A percentile compares a stretch with the other conserved stretches of the same genome.
These are phyloP conservation scores for Stigmatopora nigra DNA, from an alignment of 2,113 vertebrate species.

Conservation along the genomic window DNA sequence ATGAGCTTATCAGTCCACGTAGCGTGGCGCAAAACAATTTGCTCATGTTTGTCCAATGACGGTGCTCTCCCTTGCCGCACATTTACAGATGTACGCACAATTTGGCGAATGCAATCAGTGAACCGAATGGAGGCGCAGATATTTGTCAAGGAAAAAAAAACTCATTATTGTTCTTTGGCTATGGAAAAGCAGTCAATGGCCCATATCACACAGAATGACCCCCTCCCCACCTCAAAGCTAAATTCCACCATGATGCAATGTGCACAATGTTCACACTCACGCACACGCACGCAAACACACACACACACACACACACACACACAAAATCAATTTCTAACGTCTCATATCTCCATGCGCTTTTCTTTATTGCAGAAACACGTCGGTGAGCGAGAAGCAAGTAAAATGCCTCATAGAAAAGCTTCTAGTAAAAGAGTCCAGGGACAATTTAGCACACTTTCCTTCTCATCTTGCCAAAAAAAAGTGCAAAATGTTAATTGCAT, in stretches of 20 bases:
- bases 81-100: slow-evolving; percentile 70
- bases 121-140: slow-evolving; percentile 69
- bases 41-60: slow-evolving; percentile 74
- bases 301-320: slow-evolving; percentile 47
- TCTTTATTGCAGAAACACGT: background rate
- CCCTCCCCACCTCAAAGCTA: slow-evolving; percentile 56
- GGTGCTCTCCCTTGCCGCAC: slow-evolving; percentile 56
- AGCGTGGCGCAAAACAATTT: slow-evolving; percentile 73
- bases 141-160: slow-evolving; percentile 54
- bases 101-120: slow-evolving; percentile 74
- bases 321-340: slow-evolving; percentile 15
- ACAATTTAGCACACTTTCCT: background rate
- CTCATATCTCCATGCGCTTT: background rate
- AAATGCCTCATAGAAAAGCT: background rate
- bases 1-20: slow-evolving; percentile 69
- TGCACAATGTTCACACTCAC: slow-evolving; percentile 51
- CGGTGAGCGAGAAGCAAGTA: background rate
- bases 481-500: no score
- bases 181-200: slow-evolving; percentile 75
- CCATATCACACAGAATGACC: slow-evolving; percentile 62
- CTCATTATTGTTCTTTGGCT: slow-evolving; percentile 72
- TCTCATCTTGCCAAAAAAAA: background rate
- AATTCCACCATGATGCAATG: slow-evolving; percentile 64
- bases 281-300: slow-evolving; percentile 57
- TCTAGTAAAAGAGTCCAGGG: background rate